Conservation (phyloP, 2,888 invertebrate genomes). For the Diarsia mendica region DNA sequence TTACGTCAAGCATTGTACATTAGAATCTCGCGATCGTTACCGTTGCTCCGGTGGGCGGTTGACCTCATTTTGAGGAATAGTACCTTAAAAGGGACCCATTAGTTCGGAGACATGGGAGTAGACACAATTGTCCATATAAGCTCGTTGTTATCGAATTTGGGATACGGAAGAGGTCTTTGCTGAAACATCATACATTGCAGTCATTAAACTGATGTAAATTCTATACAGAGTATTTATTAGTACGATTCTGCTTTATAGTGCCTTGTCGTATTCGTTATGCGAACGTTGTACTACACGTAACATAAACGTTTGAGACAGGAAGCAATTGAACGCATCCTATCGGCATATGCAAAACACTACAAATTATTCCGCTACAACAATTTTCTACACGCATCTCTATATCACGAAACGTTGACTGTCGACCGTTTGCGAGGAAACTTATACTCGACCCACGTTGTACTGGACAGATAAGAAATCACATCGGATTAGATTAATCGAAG, state of each 20-base stretch:
- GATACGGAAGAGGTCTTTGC: conserved; percentile 50
- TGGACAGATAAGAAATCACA: conserved; percentile 70
- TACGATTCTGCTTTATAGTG: conserved; percentile 25
- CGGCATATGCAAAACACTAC: conserved; percentile 75
- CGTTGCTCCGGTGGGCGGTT: conserved; percentile 78
- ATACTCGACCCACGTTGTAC: conserved; percentile 64
- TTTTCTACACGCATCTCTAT: conserved; percentile 76
- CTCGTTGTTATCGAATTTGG: conserved; percentile 70
- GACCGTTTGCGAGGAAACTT: conserved; percentile 62
- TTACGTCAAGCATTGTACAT: conserved; percentile 72
- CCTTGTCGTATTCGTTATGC: conserved; percentile 68
- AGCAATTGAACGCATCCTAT: conserved; percentile 77
- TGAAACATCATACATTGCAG: conserved; percentile 30
- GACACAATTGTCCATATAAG: conserved; percentile 75
- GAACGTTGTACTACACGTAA: conserved; percentile 68
- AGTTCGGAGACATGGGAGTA: conserved; percentile 72
- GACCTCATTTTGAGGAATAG: conserved; percentile 76
- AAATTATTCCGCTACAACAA: conserved; percentile 77
- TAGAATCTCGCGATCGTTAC: conserved; percentile 79
- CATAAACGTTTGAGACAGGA: conserved; percentile 75
- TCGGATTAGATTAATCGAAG: conserved; percentile 77
- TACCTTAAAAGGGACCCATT: conserved; percentile 82
- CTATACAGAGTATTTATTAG: conserved; percentile 51
- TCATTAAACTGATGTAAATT: conserved; percentile 65
- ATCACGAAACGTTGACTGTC: conserved; percentile 58